Base-by-base conservation (phyloP, 2,888 invertebrate species). In the Drosophila pullipes region DNA sequence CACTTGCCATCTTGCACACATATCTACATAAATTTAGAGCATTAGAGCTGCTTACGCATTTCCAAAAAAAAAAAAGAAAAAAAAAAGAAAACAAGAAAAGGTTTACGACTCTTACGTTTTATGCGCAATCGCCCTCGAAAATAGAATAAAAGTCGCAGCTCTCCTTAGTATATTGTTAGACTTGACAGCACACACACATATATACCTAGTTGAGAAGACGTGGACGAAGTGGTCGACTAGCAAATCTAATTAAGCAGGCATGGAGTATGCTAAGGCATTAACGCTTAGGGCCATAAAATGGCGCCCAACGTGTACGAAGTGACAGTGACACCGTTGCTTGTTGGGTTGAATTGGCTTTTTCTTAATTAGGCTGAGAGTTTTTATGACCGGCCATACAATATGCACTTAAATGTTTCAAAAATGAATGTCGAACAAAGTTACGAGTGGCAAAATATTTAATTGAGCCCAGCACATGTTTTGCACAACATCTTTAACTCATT, bases 221-320 rank as follows among this genome's bases (percentile, higher is more conserved):
- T 22, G 61, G 60, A 41, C 31, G 67, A 72, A 80, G 81, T 80
- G 69, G 77, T 30, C 69, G 77, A 73, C 63, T 69, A 37, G 71
- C 72, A 86, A 85, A 85, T 89, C 90, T 89, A 85, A 85, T 85
- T 85, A 85, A 83, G 83, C 76, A 81, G 78, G 73, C 75, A 71
- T 82, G 77, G 53, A 57, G 64, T 63, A 60, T 60, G 63, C 50
- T 50, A 28, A 35, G 53, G 72, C 86, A 81, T 88, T 89, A 86
- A 89, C 71, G 68, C 62, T 58, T 61, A 66, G 47, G 62, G 49
- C 68, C 79, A 86, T 89, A 79, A 85, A 84, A 83, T 65, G 69
- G 74, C 61, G 60, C n/a, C 57, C 72, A 64, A 75, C 53, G 69
- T 60, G 31, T 47, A 28, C 62, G 28, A 54, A 50, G 54, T 73